These are phyloP conservation scores for Pica pica DNA, from an alignment of 2,113 vertebrate species.

Conservation along the genomic window DNA sequence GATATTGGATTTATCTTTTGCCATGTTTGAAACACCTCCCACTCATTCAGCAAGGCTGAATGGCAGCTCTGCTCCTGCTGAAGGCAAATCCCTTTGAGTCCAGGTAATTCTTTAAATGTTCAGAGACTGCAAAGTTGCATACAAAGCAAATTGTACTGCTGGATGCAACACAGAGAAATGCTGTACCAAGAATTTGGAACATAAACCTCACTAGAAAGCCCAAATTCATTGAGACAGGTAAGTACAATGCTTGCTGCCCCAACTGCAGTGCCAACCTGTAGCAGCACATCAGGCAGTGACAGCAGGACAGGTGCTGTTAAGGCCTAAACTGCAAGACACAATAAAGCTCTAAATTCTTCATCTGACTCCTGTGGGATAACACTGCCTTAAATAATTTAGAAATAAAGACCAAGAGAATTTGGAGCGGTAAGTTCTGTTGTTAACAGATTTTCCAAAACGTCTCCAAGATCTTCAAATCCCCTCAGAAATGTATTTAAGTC, in stretches of 20 bases:
- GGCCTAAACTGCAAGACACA: neutral
- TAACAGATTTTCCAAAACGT: fast-evolving
- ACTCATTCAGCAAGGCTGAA: neutral
- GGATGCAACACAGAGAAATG: neutral
- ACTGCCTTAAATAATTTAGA: neutral
- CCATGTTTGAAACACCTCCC: neutral
- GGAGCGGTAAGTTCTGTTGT: neutral
- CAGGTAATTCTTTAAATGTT: neutral
- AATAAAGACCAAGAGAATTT: neutral
- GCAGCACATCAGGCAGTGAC: neutral
- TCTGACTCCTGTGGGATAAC: neutral
- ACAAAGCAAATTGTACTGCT: neutral
- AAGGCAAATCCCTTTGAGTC: neutral
- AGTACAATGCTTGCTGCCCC: neutral
- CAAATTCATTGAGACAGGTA: neutral
- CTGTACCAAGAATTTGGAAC: neutral
- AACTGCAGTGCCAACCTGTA: neutral
- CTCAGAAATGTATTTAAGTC: neutral
- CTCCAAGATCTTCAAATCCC: neutral
- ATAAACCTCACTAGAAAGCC: neutral
- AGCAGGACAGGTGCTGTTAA: neutral
- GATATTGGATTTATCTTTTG: neutral
- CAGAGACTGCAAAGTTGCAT: neutral
- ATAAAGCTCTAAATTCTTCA: neutral
- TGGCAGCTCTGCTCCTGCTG: neutral